Evolutionary conservation across 1,140 invertebrate species (phyloP).

Genomic region (Ylistrum balloti): DNA sequence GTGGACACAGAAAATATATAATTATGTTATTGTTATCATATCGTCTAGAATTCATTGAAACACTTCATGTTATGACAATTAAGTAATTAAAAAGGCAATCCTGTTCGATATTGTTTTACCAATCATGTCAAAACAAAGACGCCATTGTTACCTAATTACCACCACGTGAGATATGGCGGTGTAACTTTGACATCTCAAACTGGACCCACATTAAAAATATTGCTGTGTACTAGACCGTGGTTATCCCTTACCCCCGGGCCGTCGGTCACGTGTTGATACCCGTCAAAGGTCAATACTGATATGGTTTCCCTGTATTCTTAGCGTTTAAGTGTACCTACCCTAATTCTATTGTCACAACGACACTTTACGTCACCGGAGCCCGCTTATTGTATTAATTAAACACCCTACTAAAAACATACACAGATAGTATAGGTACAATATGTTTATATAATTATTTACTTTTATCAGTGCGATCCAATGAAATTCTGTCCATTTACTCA

Average conservation of each 20-base stretch:
- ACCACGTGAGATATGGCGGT: not conserved
- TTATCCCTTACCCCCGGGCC: not conserved
- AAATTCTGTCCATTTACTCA: not conserved
- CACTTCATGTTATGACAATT: not conserved
- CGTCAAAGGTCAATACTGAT: not conserved
- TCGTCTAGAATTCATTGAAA: too few relatives aligned
- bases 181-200: not conserved
- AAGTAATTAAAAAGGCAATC: not conserved
- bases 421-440: not conserved
- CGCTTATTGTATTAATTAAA: not conserved
- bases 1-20: too few relatives aligned
- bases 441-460: constrained; percentile 31
- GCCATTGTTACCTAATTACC: not conserved
- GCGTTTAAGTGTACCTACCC: not conserved
- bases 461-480: constrained; percentile 27
- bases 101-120: not conserved
- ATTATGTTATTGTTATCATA: too few relatives aligned
- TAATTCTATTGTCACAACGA: not conserved
- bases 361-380: not conserved
- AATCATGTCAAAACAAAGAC: not conserved
- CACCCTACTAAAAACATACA: not conserved
- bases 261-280: not conserved
- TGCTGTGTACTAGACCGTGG: not conserved
- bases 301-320: not conserved
- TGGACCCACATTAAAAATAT: too few relatives aligned